These are phyloP conservation scores for Eupsilia transversa DNA, from an alignment of 2,888 invertebrate species.

Conservation along the genomic window DNA sequence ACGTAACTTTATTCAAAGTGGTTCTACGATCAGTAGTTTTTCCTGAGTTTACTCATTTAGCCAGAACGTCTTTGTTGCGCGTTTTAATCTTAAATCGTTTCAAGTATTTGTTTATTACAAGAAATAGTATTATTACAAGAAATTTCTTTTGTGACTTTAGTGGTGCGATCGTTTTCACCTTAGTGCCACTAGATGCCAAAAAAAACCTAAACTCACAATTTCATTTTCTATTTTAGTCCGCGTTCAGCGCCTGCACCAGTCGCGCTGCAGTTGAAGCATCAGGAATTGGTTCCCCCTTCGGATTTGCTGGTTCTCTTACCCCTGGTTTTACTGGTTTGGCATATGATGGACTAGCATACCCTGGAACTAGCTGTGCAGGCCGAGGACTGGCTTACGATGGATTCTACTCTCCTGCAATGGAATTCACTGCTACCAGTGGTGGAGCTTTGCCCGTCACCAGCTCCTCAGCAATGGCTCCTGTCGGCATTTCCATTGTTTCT, in stretches of 20 bases:
- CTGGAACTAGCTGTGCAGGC: slow-evolving; percentile 4
- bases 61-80: no score
- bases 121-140: no score
- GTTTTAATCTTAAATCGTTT: no score
- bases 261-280: slow-evolving; percentile 17
- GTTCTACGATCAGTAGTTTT: no score
- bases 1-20: no score
- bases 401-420: slow-evolving; percentile 16
- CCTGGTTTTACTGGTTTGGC: slow-evolving; percentile 10
- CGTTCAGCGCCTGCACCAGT: slow-evolving; percentile 28
- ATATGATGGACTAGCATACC: slow-evolving; percentile 2
- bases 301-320: slow-evolving; percentile 4
- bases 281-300: slow-evolving; percentile 19
- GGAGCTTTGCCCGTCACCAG: slow-evolving; percentile 49
- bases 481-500: slow-evolving; percentile 53
- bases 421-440: slow-evolving; percentile 44
- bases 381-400: slow-evolving; percentile 20
- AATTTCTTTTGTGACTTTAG: no score
- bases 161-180: neutral
- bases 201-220: neutral
- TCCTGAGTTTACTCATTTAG: no score
- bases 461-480: slow-evolving; percentile 16
- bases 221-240: slow-evolving; percentile 30
- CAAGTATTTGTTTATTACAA: no score
- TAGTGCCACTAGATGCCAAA: neutral